A percentile compares a stretch with the other conserved stretches of the same genome.
These are phyloP conservation scores for Apis cerana DNA, from an alignment of 1,140 invertebrate species.

Conservation along the genomic window DNA sequence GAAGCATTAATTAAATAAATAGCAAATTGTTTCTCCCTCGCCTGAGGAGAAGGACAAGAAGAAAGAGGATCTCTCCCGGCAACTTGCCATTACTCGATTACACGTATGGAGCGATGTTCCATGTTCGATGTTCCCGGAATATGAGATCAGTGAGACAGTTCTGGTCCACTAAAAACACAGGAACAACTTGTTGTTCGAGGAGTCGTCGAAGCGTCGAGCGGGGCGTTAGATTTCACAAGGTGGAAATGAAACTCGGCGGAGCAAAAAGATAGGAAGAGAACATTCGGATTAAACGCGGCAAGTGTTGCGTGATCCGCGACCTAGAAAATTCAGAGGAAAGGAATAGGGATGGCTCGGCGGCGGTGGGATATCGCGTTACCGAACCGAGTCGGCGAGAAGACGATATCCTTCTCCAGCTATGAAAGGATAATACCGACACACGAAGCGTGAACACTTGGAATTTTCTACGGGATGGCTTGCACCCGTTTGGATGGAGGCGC, in stretches of 20 bases:
- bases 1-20: background rate
- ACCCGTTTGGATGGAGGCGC: background rate
- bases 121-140: conserved; percentile 60
- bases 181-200: conserved; percentile 17
- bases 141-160: conserved; percentile 73
- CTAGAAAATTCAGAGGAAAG: conserved; percentile 28
- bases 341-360: too few relatives aligned
- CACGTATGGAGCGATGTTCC: background rate
- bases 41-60: background rate
- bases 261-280: conserved; percentile 62
- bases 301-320: conserved; percentile 56
- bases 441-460: conserved; percentile 21
- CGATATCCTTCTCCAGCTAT: too few relatives aligned
- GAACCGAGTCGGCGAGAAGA: conserved; percentile 7
- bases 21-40: background rate
- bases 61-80: background rate
- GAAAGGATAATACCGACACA: conserved; percentile 8
- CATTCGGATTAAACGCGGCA: conserved; percentile 58
- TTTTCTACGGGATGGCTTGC: background rate
- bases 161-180: conserved; percentile 65
- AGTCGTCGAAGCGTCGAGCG: conserved; percentile 56
- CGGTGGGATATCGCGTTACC: conserved; percentile 25
- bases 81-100: background rate
- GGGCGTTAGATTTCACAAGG: conserved; percentile 72
- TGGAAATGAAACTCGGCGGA: conserved; percentile 51